Evolutionary conservation across 1,140 invertebrate genomes (phyloP).

Genomic region (Hetaerina americana): DNA sequence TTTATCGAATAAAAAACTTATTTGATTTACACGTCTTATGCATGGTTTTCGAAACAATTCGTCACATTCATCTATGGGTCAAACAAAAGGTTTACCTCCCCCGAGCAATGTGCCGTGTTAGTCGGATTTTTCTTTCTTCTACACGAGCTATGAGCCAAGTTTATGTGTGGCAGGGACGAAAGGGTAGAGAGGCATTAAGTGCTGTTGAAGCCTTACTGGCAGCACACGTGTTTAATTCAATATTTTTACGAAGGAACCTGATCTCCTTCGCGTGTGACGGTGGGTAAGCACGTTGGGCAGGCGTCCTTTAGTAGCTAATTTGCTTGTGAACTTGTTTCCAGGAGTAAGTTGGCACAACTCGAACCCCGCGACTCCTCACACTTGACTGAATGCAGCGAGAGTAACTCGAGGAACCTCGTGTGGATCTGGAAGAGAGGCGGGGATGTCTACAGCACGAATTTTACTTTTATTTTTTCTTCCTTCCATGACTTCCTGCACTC

Average conservation of each 20-base stretch:
- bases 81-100: too few relatives aligned
- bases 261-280: neutral
- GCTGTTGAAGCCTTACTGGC: neutral
- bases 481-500: neutral
- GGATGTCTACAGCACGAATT: too few relatives aligned
- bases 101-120: too few relatives aligned
- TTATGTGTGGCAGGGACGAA: neutral
- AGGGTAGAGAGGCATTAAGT: neutral
- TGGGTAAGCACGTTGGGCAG: neutral
- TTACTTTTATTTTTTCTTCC: too few relatives aligned
- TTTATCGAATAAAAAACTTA: too few relatives aligned
- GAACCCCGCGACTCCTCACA: neutral
- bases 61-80: too few relatives aligned
- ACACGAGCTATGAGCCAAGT: neutral
- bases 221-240: neutral
- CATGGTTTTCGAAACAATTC: too few relatives aligned
- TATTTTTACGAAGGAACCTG: neutral
- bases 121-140: too few relatives aligned
- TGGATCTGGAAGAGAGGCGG: too few relatives aligned
- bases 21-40: too few relatives aligned
- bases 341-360: neutral
- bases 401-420: too few relatives aligned
- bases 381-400: neutral
- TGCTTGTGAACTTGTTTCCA: neutral
- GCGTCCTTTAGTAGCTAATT: neutral